phyloP scores from a whole-genome alignment of 1,140 invertebrate genomes.

The Arctopsyche grandis region DNA sequence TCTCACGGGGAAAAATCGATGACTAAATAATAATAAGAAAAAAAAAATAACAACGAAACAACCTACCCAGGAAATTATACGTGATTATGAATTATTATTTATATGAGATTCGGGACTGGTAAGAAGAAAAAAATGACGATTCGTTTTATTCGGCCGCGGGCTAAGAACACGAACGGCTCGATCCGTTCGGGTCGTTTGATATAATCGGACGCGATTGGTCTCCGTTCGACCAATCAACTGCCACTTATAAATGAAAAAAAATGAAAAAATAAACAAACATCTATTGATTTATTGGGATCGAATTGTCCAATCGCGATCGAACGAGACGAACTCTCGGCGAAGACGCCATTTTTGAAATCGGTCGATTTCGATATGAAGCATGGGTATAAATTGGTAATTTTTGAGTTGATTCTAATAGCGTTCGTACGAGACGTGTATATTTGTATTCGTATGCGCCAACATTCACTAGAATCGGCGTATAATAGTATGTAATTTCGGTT shows the following conservation, averaged over 20 bases:
- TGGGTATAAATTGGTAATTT: background rate
- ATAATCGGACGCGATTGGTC: slow-evolving; percentile 41
- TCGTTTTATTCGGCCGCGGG: slow-evolving; percentile 36
- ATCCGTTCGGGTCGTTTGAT: slow-evolving; percentile 12
- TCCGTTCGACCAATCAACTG: slow-evolving; percentile 39
- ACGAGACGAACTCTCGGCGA: background rate
- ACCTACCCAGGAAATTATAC: slow-evolving; percentile 43
- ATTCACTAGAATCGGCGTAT: slow-evolving; percentile 18
- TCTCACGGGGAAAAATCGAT: slow-evolving; percentile 42
- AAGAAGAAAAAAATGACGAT: background rate
- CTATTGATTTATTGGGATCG: slow-evolving; percentile 23
- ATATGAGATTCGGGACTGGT: slow-evolving; percentile 39
- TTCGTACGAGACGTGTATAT: background rate
- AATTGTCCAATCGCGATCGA: slow-evolving; percentile 14
- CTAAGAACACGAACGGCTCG: background rate
- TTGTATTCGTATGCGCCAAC: slow-evolving; percentile 7
- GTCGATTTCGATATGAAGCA: background rate
- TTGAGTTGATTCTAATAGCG: background rate
- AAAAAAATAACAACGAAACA: slow-evolving; percentile 22
- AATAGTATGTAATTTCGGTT: slow-evolving; percentile 44
- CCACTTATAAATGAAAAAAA: no score
- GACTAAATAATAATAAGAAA: slow-evolving; percentile 11
- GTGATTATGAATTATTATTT: slow-evolving; percentile 54
- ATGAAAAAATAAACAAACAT: background rate
- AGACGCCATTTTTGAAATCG: background rate